Evolutionary conservation across 2,797 vertebrate species (phyloP).

Genomic region (Chlorospingus flavigularis): DNA sequence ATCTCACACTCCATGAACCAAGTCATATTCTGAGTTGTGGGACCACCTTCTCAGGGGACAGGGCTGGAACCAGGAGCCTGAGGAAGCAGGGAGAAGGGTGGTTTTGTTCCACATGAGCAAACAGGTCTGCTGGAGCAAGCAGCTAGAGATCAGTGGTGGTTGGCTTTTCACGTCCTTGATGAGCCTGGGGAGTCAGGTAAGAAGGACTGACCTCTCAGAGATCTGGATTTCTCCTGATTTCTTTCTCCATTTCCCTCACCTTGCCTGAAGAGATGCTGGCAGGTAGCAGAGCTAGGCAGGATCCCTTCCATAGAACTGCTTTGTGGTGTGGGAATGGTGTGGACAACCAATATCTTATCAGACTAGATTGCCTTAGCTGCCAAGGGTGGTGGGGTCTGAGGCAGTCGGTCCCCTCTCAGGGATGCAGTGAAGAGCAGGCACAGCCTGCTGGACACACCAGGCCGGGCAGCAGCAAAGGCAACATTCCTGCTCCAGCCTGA

Average conservation of each 20-base stretch:
- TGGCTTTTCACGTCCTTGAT: neutral
- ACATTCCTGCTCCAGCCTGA: neutral
- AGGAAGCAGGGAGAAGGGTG: neutral
- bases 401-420: neutral
- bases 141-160: neutral
- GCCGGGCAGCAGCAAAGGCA: neutral
- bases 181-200: neutral
- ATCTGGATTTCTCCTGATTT: neutral
- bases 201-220: neutral
- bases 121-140: neutral
- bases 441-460: neutral
- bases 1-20: fast-evolving
- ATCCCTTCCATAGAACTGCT: neutral
- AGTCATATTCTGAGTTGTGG: neutral
- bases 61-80: neutral
- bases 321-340: neutral
- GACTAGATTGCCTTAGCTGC: neutral
- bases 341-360: fast-evolving
- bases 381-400: neutral
- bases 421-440: neutral
- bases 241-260: neutral
- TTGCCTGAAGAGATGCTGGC: neutral
- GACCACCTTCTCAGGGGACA: neutral
- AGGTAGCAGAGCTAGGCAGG: neutral
- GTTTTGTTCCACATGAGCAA: neutral